Conservation (phyloP, 2,888 invertebrate genomes). For the Patella caerulea region DNA sequence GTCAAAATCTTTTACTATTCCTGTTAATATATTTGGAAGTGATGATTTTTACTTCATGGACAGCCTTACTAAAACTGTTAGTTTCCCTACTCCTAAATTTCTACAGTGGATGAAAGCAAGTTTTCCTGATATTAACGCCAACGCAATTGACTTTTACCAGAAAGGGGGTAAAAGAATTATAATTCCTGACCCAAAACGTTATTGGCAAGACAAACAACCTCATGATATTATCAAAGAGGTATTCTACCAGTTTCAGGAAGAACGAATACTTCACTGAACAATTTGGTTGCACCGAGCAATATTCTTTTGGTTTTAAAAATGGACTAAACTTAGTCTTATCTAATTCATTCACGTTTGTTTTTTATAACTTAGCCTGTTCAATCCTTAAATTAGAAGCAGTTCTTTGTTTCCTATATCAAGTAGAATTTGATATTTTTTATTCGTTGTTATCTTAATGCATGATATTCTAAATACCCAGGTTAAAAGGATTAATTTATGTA, state of each 20-base stretch:
- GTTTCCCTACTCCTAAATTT: slow-evolving; percentile 61
- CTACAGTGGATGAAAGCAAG: slow-evolving; percentile 56
- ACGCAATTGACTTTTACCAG: slow-evolving; percentile 40
- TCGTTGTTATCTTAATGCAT: no score
- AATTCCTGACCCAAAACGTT: slow-evolving; percentile 15
- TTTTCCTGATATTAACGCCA: slow-evolving; percentile 49
- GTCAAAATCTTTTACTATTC: slow-evolving; percentile 57
- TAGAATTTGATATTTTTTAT: no score
- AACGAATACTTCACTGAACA: slow-evolving; percentile 2
- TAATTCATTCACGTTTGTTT: no score
- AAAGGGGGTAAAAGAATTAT: slow-evolving; percentile 16
- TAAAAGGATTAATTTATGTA: no score
- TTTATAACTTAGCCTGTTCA: no score
- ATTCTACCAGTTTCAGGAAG: slow-evolving; percentile 59
- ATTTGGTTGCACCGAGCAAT: no score
- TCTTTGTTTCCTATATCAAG: no score
- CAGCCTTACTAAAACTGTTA: slow-evolving; percentile 45
- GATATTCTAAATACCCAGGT: no score
- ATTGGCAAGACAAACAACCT: slow-evolving; percentile 43
- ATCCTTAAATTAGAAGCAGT: no score
- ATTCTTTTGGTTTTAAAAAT: no score
- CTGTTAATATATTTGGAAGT: slow-evolving; percentile 59
- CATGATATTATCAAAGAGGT: slow-evolving; percentile 57
- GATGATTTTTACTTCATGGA: slow-evolving; percentile 64
- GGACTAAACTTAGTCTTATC: no score